Evolutionary conservation across 2,888 invertebrate species (phyloP), one percentile per base, ranked within the genome.

Genomic region (Allolobophora icterica): DNA sequence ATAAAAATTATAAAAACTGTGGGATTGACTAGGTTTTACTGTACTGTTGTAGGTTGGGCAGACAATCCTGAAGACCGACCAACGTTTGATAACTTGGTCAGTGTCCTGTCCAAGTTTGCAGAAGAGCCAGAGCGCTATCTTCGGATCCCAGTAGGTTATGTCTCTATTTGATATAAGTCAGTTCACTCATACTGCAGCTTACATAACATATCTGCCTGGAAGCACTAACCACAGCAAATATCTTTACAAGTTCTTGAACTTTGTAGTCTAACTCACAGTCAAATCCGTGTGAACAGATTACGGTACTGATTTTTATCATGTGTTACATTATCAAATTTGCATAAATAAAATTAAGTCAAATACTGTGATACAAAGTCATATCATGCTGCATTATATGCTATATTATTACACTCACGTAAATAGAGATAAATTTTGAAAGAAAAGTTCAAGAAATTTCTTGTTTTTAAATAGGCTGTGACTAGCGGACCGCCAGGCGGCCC

Each of bases 51-150:
- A 96, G 96, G 96, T 95, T 99, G 99, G 99, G 98, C 99, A 97
- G 95, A 98, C 92, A 98, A 99, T 94, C 98, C 99, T 0, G 99
- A 99, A 94, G 97, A 97, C 93, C 96, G 99, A 91, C 99, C 99
- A 0, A 97, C 97, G 13, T 99, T 99, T 95, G 97, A 97, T 94
- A 98, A 99, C 94, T 96, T 99, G 90, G 97, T 98, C 0, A 98
- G 98, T 91, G 98, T 98, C 90, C 99, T 99, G 95, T 97, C 98
- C 0, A 98, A 98, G 95, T 99, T 98, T 97, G 97, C 98, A 0
- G 96, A 98, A 91, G 99, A 99, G 96, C 99, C 99, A 38, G 35
- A 87, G 21, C 21, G 15, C 8, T 87, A 87, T 87, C 87, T 87
- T 87, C 87, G n/a, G 1, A 17, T 87, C 15, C 35, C 87, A 6